These are phyloP conservation scores for Scleropages formosus DNA, from an alignment of 2,797 vertebrate genomes.

Conservation along the genomic window DNA sequence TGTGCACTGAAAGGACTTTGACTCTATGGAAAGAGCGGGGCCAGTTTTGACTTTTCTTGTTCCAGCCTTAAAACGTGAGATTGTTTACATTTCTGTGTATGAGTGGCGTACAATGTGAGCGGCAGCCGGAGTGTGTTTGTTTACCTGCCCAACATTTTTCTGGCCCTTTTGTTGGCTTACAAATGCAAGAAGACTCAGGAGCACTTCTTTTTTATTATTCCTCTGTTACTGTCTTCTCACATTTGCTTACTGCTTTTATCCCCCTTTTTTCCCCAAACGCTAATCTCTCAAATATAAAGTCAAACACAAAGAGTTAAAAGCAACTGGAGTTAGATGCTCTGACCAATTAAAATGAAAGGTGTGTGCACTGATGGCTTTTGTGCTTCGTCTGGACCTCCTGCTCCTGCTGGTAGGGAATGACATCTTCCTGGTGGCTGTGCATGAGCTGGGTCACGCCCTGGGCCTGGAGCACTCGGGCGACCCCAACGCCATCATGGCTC, in stretches of 20 bases:
- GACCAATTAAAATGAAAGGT: neutral
- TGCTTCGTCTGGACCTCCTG: neutral
- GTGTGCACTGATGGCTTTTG: neutral
- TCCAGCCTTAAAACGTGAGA: neutral
- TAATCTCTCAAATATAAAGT: neutral
- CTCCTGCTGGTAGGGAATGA: conserved; percentile 74
- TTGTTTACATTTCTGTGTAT: neutral
- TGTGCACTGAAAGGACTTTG: neutral
- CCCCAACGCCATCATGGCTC: conserved; percentile 88
- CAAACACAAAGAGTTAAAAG: too few relatives aligned
- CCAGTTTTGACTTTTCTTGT: conserved; percentile 1
- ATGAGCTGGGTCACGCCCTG: conserved; percentile 86
- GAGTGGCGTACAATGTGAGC: neutral
- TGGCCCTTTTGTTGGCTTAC: neutral
- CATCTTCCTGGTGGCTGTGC: conserved; percentile 87
- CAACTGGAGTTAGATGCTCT: neutral
- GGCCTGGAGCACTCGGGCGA: conserved; percentile 87
- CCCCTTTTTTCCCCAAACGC: neutral
- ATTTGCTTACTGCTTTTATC: neutral
- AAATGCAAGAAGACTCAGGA: neutral
- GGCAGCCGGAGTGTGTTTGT: neutral
- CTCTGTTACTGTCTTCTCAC: neutral
- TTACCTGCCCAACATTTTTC: conserved; percentile 3
- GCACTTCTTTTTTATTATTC: neutral
- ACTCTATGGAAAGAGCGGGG: neutral